A percentile compares a stretch with the other conserved stretches of the same genome.
Conservation (phyloP, 2,113 vertebrate genomes). For the Oryzias melastigma region DNA sequence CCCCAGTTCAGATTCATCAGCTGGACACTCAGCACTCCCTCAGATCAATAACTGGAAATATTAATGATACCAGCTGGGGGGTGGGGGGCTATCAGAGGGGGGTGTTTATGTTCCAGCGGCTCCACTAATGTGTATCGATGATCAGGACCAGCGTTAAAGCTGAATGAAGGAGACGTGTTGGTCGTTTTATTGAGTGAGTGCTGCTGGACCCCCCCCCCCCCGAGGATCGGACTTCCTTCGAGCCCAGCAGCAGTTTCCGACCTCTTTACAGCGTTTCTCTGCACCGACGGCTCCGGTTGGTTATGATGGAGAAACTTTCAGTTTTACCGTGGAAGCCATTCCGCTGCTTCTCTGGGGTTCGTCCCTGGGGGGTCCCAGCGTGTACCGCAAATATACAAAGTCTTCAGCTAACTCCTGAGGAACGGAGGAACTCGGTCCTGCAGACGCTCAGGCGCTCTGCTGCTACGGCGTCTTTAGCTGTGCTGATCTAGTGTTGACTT, state of each 20-base stretch:
- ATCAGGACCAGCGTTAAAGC: slow-evolving; percentile 74
- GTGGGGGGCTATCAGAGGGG: slow-evolving; percentile 58
- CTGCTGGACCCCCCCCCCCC: slow-evolving; percentile 30
- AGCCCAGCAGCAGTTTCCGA: slow-evolving; percentile 31
- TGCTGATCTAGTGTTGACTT: too few relatives aligned
- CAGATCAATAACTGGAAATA: slow-evolving; percentile 83
- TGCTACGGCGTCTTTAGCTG: too few relatives aligned
- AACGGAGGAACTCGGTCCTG: too few relatives aligned
- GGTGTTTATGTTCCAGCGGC: slow-evolving; percentile 72
- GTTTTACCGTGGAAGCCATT: slow-evolving; percentile 22
- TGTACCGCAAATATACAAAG: slow-evolving; percentile 20
- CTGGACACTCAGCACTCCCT: slow-evolving; percentile 72
- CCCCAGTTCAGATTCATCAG: slow-evolving; percentile 80
- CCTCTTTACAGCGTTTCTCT: slow-evolving; percentile 12
- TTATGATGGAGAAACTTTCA: slow-evolving; percentile 32
- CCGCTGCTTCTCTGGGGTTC: slow-evolving; percentile 27
- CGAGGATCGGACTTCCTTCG: slow-evolving; percentile 32
- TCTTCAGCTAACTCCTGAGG: slow-evolving; percentile 35
- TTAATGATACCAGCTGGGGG: slow-evolving; percentile 78
- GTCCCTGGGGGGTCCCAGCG: slow-evolving; percentile 33
- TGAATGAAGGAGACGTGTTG: slow-evolving; percentile 50
- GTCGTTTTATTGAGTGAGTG: slow-evolving; percentile 62
- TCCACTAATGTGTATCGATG: slow-evolving; percentile 77
- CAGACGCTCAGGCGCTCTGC: too few relatives aligned
- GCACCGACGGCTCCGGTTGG: slow-evolving; percentile 1